Conservation (phyloP, 2,888 invertebrate species). For the Eupeodes latifasciatus region DNA sequence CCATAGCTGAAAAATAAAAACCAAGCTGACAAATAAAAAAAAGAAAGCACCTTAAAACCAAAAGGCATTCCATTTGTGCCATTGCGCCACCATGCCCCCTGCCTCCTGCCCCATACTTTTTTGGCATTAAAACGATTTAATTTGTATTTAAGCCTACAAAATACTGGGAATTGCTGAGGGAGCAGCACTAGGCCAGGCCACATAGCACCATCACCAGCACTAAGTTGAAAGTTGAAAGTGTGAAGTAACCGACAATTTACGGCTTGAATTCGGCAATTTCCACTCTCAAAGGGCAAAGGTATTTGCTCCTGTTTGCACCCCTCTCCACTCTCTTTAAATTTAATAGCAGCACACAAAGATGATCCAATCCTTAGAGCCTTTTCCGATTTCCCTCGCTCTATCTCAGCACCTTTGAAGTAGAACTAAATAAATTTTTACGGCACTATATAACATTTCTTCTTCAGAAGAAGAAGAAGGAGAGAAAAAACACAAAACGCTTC, state of each 20-base stretch:
- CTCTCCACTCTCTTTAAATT: background rate
- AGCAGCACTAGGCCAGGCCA: background rate
- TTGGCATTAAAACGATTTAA: slow-evolving; percentile 73
- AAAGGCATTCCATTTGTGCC: slow-evolving; percentile 49
- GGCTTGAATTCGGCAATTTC: slow-evolving; percentile 68
- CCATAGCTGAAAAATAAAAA: slow-evolving; percentile 19
- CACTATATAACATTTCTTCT: slow-evolving; percentile 48
- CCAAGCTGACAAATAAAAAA: background rate
- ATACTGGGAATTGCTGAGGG: background rate
- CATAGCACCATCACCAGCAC: no score
- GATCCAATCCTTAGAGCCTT: slow-evolving; percentile 59
- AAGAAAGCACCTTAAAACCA: slow-evolving; percentile 29
- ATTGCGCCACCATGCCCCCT: background rate
- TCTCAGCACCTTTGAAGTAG: slow-evolving; percentile 58
- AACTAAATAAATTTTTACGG: slow-evolving; percentile 73
- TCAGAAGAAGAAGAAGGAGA: background rate
- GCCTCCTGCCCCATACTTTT: slow-evolving; percentile 16
- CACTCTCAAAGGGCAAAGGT: slow-evolving; percentile 55
- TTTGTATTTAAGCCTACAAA: slow-evolving; percentile 47
- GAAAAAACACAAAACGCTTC: background rate
- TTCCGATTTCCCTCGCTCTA: slow-evolving; percentile 41
- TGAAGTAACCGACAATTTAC: slow-evolving; percentile 65
- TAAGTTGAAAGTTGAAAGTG: slow-evolving; percentile 34
- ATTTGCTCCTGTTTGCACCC: slow-evolving; percentile 4
- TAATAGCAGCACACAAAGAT: slow-evolving; percentile 41